Evolutionary conservation across 2,113 vertebrate species (phyloP).

Genomic region (Corythaeola cristata): DNA sequence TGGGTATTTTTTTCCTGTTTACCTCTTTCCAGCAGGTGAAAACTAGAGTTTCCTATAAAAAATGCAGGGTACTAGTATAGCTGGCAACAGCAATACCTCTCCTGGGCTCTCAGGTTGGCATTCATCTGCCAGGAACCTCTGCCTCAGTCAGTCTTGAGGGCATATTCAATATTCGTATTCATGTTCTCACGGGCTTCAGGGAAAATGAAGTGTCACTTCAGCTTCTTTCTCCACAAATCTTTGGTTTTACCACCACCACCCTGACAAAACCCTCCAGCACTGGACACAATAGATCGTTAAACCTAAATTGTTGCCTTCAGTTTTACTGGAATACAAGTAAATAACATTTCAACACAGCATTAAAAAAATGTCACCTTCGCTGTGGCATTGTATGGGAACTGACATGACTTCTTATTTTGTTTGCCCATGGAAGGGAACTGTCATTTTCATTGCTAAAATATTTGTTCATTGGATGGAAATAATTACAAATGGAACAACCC

Average conservation of each 20-base stretch:
- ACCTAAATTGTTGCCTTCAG: not conserved
- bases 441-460: conserved; percentile 18
- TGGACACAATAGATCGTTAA: not conserved
- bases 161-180: not conserved
- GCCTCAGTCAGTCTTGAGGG: not conserved
- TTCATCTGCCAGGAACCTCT: not conserved
- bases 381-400: not conserved
- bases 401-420: not conserved
- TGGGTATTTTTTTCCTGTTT: not conserved
- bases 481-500: conserved; percentile 42
- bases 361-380: not conserved
- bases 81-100: not conserved
- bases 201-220: not conserved
- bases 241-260: not conserved
- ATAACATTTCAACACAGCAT: not conserved
- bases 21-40: not conserved
- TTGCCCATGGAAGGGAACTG: not conserved
- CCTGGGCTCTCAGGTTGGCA: not conserved
- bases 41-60: not conserved
- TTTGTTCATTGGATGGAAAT: conserved; percentile 52
- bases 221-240: not conserved
- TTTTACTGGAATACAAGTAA: conserved; percentile 16
- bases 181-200: not conserved
- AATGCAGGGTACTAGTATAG: not conserved
- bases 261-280: not conserved